Evolutionary conservation across 2,797 vertebrate genomes (phyloP), one percentile per base, ranked within the genome.

Genomic region (Garrulus glandarius): DNA sequence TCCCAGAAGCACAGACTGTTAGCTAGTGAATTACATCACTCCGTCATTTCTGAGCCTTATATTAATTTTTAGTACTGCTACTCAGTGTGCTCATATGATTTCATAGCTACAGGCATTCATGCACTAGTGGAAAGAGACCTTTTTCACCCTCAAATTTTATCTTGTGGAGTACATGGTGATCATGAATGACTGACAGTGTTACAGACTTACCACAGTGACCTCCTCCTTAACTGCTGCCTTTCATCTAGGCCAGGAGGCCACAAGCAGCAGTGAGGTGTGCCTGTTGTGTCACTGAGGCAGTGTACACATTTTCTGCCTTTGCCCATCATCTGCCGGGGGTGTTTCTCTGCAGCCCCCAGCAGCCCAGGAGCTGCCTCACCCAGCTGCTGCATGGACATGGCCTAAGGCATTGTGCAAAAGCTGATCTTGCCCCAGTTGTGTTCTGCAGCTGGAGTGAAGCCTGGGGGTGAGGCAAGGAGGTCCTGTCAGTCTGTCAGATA

Each of bases 41-140:
- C 47, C 63, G 36, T 81, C 43, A 44, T 94, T 90, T 88, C 55
- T 72, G 29, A 70, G 55, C 34, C n/a, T 79, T 57, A 11, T 52
- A 87, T 89, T 87, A 82, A 76, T 79, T 92, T 94, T 95, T 79
- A 76, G 57, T 82, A 49, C 59, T 34, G 37, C 80, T 76, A 10
- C 32, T 86, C 43, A n/a, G 36, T 75, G 77, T 75, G 46, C 34
- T 63, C 24, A 2, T 24, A 20, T 77, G 46, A 64, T 83, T 85
- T 60, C 23, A 9, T 61, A 77, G 61, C 57, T 95, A 39, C 56
- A 80, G 43, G 60, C 56, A 39, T 70, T 57, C 46, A 24, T 32
- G 18, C 8, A 16, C 13, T 13, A 14, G 32, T 65, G 59, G 36
- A 76, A 78, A 71, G 52, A 84, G 63, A 63, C 16, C 26, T 72